These are phyloP conservation scores for Coregonus clupeaformis DNA, from an alignment of 2,113 vertebrate species.

Conservation along the genomic window DNA sequence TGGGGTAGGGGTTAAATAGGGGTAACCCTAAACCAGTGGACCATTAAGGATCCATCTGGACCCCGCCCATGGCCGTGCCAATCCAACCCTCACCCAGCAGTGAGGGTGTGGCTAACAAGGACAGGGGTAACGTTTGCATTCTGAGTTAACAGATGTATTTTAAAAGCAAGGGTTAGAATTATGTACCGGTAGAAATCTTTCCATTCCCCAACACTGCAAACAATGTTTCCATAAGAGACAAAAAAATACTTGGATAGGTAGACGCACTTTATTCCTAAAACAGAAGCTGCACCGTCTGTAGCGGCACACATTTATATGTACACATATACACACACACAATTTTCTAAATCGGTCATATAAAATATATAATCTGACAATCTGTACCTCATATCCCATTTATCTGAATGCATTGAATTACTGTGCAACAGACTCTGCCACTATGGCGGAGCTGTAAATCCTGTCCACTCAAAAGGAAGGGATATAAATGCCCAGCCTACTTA, in stretches of 20 bases:
- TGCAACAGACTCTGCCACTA: conserved; percentile 95
- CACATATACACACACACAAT: conserved; percentile 86
- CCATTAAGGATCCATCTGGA: conserved; percentile 9
- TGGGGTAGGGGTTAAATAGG: conserved; percentile 43
- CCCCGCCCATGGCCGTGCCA: neutral
- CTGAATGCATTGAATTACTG: conserved; percentile 99
- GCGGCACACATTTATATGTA: conserved; percentile 89
- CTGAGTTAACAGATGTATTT: too few relatives aligned
- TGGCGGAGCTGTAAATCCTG: conserved; percentile 95
- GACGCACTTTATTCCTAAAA: conserved; percentile 94
- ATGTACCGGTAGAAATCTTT: conserved; percentile 23
- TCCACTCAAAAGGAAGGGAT: conserved; percentile 94
- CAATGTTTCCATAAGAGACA: conserved; percentile 8
- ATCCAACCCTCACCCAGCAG: conserved; percentile 3
- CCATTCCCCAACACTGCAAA: conserved; percentile 66
- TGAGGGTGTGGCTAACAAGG: neutral
- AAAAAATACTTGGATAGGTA: conserved; percentile 76
- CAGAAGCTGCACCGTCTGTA: conserved; percentile 95
- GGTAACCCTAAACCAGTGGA: conserved; percentile 40
- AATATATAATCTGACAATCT: conserved; percentile 94
- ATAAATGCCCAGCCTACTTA: conserved; percentile 83
- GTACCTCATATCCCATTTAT: conserved; percentile 91
- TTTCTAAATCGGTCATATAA: conserved; percentile 98
- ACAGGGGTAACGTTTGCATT: conserved; percentile 19
- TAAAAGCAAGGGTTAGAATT: conserved; percentile 26